phyloP scores from a whole-genome alignment of 2,113 vertebrate genomes.

The Ivindomyrus marchei region DNA sequence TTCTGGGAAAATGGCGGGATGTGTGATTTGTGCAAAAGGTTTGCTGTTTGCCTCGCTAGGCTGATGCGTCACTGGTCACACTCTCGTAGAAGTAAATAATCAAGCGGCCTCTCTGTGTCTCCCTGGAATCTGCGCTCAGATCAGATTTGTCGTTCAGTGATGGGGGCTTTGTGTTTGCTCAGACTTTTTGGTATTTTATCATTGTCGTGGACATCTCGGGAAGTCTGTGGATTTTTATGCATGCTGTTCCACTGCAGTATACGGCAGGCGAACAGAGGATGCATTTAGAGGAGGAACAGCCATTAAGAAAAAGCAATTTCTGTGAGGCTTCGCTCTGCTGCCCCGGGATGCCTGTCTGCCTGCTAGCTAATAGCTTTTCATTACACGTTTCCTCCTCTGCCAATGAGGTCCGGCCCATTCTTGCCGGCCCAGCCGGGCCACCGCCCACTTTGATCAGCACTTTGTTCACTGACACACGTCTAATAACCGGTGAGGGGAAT shows the following conservation, averaged over 20 bases:
- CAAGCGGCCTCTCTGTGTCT: background rate
- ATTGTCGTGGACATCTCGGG: background rate
- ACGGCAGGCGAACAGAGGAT: background rate
- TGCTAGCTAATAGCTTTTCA: slow-evolving; percentile 75
- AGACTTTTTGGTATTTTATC: background rate
- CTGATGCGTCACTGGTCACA: background rate
- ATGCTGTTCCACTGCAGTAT: background rate
- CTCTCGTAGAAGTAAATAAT: background rate
- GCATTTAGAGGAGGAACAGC: slow-evolving; percentile 7
- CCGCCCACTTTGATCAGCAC: slow-evolving; percentile 74
- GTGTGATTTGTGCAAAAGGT: background rate
- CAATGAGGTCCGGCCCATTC: slow-evolving; percentile 72
- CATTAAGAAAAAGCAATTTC: slow-evolving; percentile 61
- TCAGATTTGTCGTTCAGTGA: background rate
- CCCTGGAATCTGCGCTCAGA: background rate
- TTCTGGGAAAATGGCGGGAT: background rate
- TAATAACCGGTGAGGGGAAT: slow-evolving; percentile 60
- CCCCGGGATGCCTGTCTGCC: slow-evolving; percentile 51
- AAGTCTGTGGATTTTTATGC: background rate
- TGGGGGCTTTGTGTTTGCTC: background rate
- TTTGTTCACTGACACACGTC: slow-evolving; percentile 80
- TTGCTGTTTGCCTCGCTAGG: background rate
- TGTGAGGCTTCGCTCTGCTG: slow-evolving; percentile 33
- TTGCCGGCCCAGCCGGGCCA: slow-evolving; percentile 49
- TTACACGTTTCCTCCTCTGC: slow-evolving; percentile 73